A percentile compares a stretch with the other conserved stretches of the same genome.
Evolutionary conservation across 2,888 invertebrate genomes (phyloP).

Genomic region (Dasysyrphus tricinctus): DNA sequence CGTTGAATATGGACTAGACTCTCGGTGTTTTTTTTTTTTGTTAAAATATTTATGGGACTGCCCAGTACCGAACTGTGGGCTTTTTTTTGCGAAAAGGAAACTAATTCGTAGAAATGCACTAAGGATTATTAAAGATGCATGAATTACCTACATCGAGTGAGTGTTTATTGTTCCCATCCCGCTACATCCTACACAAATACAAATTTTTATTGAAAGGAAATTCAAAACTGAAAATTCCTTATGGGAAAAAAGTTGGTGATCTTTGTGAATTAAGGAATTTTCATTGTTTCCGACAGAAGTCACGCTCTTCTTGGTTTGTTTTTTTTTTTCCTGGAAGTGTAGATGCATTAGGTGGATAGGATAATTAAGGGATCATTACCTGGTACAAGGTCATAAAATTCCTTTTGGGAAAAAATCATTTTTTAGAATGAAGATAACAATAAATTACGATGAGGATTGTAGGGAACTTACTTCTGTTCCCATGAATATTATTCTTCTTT

Average conservation of each 20-base stretch:
- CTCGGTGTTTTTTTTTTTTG: neutral
- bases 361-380: constrained; percentile 16
- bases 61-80: neutral
- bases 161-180: constrained; percentile 8
- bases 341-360: neutral
- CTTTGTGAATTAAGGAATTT: neutral
- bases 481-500: neutral
- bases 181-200: neutral
- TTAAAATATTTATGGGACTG: constrained; percentile 3
- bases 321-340: constrained; percentile 18
- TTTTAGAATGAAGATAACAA: neutral
- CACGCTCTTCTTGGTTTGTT: neutral
- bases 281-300: constrained; percentile 9
- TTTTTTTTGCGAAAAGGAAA: constrained; percentile 20
- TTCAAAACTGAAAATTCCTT: constrained; percentile 12
- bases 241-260: neutral
- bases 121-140: constrained; percentile 47
- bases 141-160: constrained; percentile 14
- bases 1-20: neutral
- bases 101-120: constrained; percentile 68
- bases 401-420: neutral
- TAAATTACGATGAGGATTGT: neutral
- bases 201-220: neutral
- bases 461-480: neutral
- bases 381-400: neutral